These are phyloP conservation scores for Yponomeuta sedellus DNA, from an alignment of 2,888 invertebrate genomes.

Conservation along the genomic window DNA sequence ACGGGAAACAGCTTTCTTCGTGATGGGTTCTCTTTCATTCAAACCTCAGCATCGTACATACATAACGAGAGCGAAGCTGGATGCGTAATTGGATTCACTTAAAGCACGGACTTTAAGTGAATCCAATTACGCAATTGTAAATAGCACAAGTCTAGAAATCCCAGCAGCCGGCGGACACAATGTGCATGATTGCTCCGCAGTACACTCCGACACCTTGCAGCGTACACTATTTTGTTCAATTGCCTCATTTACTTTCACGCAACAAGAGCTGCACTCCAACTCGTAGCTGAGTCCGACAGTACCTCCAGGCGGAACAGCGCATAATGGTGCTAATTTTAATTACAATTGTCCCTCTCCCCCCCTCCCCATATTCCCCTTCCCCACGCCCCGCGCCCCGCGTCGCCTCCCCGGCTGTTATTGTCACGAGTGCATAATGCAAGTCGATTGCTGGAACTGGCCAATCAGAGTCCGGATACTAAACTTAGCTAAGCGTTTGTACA, in stretches of 20 bases:
- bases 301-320: neutral
- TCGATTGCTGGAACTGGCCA: neutral
- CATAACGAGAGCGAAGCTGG: too few relatives aligned
- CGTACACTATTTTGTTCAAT: neutral
- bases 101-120: neutral
- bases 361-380: too few relatives aligned
- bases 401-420: neutral
- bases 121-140: neutral
- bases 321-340: slow-evolving; percentile 45
- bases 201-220: neutral
- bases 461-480: neutral
- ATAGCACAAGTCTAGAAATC: neutral
- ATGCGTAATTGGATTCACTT: too few relatives aligned
- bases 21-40: too few relatives aligned
- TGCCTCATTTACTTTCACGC: neutral
- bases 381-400: neutral
- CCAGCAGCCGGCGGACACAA: slow-evolving; percentile 22
- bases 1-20: too few relatives aligned
- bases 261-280: neutral
- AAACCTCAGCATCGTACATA: too few relatives aligned
- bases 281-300: neutral
- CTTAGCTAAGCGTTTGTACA: neutral
- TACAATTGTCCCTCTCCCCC: slow-evolving; percentile 21
- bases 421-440: neutral
- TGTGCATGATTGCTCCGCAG: slow-evolving; percentile 21